phyloP scores from a whole-genome alignment of 2,113 vertebrate species.

The Ophiodon elongatus region DNA sequence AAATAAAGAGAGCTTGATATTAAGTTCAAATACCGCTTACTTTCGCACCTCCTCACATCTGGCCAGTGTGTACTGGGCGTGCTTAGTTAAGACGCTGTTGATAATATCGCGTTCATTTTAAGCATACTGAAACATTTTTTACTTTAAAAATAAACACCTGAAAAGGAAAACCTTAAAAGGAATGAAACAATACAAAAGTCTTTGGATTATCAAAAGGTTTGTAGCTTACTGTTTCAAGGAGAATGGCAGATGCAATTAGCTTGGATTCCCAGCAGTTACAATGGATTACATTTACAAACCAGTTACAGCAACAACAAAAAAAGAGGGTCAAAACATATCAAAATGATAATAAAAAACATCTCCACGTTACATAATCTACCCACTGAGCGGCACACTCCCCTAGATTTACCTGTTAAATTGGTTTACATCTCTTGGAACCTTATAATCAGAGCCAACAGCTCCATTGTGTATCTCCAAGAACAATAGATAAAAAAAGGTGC shows the following conservation, averaged over 20 bases:
- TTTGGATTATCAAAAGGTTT: neutral
- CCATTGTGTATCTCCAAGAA: neutral
- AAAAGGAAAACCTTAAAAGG: neutral
- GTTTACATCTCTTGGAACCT: neutral
- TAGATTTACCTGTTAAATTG: neutral
- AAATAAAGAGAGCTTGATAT: neutral
- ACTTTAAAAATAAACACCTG: neutral
- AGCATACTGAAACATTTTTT: neutral
- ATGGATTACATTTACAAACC: neutral
- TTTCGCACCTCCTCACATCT: neutral
- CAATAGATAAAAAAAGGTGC: slow-evolving; percentile 15
- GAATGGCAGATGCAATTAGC: neutral
- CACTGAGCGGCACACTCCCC: neutral
- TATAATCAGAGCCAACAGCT: neutral
- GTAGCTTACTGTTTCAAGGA: too few relatives aligned
- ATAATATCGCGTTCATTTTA: neutral
- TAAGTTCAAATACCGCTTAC: neutral
- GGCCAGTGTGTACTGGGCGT: neutral
- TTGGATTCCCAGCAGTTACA: neutral
- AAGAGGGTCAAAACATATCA: neutral
- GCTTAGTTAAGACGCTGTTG: neutral
- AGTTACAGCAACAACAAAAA: neutral
- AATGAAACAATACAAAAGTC: neutral
- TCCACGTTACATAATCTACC: neutral
- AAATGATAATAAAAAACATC: neutral